Percentiles rank a stretch among this genome's conserved stretches.
Conservation (phyloP, 2,113 vertebrate species). For the Bufo bufo region DNA sequence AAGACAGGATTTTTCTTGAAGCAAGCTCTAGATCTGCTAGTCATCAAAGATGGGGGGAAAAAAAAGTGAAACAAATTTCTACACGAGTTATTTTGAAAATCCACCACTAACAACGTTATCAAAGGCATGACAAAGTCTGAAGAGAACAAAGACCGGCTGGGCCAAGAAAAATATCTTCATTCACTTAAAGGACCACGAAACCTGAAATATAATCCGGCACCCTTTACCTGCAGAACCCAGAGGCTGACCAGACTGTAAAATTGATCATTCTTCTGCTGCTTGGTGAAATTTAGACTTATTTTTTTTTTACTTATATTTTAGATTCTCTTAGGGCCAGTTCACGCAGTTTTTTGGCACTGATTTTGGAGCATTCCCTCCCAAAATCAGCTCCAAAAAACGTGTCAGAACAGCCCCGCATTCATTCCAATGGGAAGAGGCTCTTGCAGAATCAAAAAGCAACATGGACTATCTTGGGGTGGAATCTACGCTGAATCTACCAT, state of each 20-base stretch:
- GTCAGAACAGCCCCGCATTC: too few relatives aligned
- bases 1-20: slow-evolving; percentile 61
- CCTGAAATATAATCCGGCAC: neutral
- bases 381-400: too few relatives aligned
- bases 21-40: slow-evolving; percentile 65
- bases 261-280: neutral
- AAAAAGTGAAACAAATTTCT: slow-evolving; percentile 61
- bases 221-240: neutral
- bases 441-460: too few relatives aligned
- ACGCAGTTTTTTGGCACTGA: too few relatives aligned
- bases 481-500: too few relatives aligned
- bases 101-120: slow-evolving; percentile 61
- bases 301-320: neutral
- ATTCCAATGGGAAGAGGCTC: too few relatives aligned
- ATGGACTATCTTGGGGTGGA: too few relatives aligned
- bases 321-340: neutral
- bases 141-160: slow-evolving; percentile 65
- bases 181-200: neutral
- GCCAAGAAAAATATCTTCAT: slow-evolving; percentile 65
- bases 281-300: neutral
- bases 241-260: neutral
- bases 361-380: too few relatives aligned
- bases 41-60: slow-evolving; percentile 70
- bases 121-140: slow-evolving; percentile 59
- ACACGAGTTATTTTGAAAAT: slow-evolving; percentile 63